Conservation (phyloP, 2,797 vertebrate species). For the Eremophila alpestris region DNA sequence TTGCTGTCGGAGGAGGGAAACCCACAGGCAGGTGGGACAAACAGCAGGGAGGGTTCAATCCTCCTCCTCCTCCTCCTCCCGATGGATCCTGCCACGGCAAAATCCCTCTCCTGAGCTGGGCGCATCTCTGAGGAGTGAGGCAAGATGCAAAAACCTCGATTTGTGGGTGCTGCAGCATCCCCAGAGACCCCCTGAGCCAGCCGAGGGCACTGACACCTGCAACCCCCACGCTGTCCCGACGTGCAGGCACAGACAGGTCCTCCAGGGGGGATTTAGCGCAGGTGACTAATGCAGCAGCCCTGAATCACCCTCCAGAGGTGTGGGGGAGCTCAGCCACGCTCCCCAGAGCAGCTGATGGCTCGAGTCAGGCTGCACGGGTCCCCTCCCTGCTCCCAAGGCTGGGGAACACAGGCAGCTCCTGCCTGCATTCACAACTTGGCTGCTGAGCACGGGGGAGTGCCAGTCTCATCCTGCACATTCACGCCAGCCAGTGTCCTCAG, state of each 20-base stretch:
- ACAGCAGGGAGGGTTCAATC: fast-evolving
- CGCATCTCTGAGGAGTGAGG: background rate
- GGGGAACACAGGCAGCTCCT: background rate
- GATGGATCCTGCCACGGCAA: background rate
- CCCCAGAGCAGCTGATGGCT: background rate
- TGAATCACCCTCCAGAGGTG: background rate
- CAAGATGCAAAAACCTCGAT: background rate
- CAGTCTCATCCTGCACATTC: background rate
- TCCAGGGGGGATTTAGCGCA: background rate
- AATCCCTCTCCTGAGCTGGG: background rate
- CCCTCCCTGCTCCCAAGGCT: background rate
- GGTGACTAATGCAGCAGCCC: slow-evolving; percentile 47
- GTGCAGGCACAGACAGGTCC: background rate
- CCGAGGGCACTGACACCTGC: background rate
- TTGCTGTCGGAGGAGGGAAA: background rate
- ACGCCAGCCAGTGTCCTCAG: background rate
- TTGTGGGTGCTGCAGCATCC: background rate
- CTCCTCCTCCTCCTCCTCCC: background rate
- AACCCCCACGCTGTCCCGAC: background rate
- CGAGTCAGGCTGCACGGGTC: background rate
- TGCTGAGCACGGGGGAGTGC: background rate
- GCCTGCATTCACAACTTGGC: background rate
- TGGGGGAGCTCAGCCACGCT: background rate
- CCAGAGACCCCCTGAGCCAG: background rate
- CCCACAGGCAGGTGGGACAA: background rate